Evolutionary conservation across 2,888 invertebrate genomes (phyloP).

Genomic region (Schizotus pectinicornis): DNA sequence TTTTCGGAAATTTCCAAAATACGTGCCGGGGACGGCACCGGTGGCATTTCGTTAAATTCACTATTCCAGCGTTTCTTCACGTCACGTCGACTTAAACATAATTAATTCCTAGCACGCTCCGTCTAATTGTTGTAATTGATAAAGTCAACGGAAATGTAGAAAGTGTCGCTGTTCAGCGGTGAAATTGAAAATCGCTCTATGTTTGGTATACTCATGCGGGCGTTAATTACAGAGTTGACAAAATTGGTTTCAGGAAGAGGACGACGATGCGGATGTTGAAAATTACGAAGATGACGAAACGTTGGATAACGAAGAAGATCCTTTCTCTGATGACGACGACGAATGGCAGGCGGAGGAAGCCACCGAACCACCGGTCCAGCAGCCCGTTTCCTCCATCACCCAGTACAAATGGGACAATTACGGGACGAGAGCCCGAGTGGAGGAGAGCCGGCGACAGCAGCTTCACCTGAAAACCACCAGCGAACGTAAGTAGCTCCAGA

Average conservation of each 20-base stretch:
- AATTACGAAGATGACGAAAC: slow-evolving; percentile 56
- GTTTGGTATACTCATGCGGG: not conserved
- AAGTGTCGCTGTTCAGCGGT: too few species aligned
- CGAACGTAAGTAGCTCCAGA: slow-evolving; percentile 41
- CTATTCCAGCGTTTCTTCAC: too few species aligned
- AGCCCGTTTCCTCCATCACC: slow-evolving; percentile 45
- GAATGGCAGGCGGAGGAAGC: slow-evolving; percentile 51
- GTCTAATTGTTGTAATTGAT: too few species aligned
- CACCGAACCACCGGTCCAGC: slow-evolving; percentile 37
- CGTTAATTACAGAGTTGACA: not conserved
- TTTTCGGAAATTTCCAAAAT: too few species aligned
- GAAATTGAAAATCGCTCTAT: slow-evolving; percentile 12
- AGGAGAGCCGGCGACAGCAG: slow-evolving; percentile 50
- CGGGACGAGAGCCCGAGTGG: slow-evolving; percentile 51
- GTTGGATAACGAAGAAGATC: slow-evolving; percentile 49
- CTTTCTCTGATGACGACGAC: slow-evolving; percentile 35
- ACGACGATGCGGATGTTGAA: slow-evolving; percentile 49
- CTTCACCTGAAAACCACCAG: slow-evolving; percentile 37
- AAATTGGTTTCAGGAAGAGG: slow-evolving; percentile 43
- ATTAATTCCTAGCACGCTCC: too few species aligned
- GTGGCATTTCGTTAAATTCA: too few species aligned
- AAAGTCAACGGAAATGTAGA: too few species aligned
- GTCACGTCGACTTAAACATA: too few species aligned
- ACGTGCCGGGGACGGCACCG: too few species aligned
- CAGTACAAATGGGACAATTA: slow-evolving; percentile 55